Conservation (phyloP, 2,888 invertebrate genomes). For the Hyalella azteca region DNA sequence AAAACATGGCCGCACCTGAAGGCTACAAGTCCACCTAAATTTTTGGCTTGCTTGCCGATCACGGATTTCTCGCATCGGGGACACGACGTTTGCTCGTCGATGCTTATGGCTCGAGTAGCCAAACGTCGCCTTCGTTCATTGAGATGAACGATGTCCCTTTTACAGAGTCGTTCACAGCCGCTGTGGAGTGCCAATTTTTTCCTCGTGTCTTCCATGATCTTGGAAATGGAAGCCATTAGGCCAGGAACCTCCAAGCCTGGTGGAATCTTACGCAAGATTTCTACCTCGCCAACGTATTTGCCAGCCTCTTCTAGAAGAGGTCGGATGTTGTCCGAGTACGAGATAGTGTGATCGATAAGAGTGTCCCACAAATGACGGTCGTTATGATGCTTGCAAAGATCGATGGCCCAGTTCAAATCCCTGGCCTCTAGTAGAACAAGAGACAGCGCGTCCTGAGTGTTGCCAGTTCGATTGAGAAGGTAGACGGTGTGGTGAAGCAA, state of each 20-base stretch:
- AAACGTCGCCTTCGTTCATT: not conserved
- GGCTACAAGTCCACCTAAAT: not conserved
- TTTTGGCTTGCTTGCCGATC: not conserved
- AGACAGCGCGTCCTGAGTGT: constrained; percentile 85
- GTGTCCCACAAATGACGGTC: constrained; percentile 91
- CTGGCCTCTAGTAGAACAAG: constrained; percentile 83
- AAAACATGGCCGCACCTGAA: constrained; percentile 40
- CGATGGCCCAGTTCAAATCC: constrained; percentile 91
- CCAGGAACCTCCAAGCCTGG: constrained; percentile 85
- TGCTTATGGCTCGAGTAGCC: constrained; percentile 1
- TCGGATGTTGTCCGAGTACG: constrained; percentile 68
- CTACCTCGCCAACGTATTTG: constrained; percentile 87
- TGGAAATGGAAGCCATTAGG: constrained; percentile 85
- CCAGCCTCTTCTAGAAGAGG: constrained; percentile 76
- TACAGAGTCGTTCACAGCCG: constrained; percentile 29
- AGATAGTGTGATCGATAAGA: constrained; percentile 83
- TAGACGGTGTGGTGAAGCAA: constrained; percentile 94
- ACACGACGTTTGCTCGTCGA: constrained; percentile 14
- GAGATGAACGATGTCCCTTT: constrained; percentile 26
- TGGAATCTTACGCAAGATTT: constrained; percentile 83
- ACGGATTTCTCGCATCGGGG: not conserved
- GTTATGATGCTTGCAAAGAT: constrained; percentile 95
- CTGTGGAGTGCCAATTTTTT: constrained; percentile 28
- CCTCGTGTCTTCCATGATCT: constrained; percentile 89
- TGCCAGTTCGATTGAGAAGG: constrained; percentile 83